phyloP scores from a whole-genome alignment of 2,797 vertebrate genomes.

The Lagorchestes hirsutus region DNA sequence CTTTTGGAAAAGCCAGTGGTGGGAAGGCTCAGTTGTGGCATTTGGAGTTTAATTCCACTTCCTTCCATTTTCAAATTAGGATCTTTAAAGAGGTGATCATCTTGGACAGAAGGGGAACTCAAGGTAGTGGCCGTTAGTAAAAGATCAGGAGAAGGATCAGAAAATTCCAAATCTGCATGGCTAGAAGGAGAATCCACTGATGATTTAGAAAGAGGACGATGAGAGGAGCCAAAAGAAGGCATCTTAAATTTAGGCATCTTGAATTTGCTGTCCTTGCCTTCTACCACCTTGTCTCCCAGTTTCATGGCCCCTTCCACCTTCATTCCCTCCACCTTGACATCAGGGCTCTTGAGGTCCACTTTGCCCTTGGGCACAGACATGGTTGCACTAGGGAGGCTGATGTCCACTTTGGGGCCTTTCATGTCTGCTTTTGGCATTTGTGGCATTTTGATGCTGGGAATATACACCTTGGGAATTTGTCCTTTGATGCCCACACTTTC shows the following conservation, averaged over 20 bases:
- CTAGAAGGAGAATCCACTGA: neutral
- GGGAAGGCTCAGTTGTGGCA: slow-evolving; percentile 46
- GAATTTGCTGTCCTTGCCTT: too few relatives aligned
- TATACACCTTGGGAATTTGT: slow-evolving; percentile 62
- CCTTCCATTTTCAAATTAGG: neutral
- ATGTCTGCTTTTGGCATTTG: too few relatives aligned
- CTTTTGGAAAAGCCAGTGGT: slow-evolving; percentile 61
- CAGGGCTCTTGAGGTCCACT: too few relatives aligned
- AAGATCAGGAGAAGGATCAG: neutral
- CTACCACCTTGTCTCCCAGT: too few relatives aligned
- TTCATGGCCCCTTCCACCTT: too few relatives aligned
- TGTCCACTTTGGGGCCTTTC: too few relatives aligned
- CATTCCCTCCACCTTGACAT: too few relatives aligned
- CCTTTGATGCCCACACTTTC: slow-evolving; percentile 6
- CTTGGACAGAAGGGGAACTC: neutral
- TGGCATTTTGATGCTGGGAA: slow-evolving; percentile 45
- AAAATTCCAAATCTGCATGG: neutral
- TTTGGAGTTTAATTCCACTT: slow-evolving; percentile 55
- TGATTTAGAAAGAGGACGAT: neutral
- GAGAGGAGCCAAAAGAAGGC: too few relatives aligned
- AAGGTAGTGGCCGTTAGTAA: too few relatives aligned
- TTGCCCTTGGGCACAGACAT: too few relatives aligned
- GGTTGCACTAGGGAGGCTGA: too few relatives aligned
- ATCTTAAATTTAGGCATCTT: too few relatives aligned
- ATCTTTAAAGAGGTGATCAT: neutral